Base-by-base conservation (phyloP, 2,113 vertebrate species). In the Dolichallabes microphthalmus region DNA sequence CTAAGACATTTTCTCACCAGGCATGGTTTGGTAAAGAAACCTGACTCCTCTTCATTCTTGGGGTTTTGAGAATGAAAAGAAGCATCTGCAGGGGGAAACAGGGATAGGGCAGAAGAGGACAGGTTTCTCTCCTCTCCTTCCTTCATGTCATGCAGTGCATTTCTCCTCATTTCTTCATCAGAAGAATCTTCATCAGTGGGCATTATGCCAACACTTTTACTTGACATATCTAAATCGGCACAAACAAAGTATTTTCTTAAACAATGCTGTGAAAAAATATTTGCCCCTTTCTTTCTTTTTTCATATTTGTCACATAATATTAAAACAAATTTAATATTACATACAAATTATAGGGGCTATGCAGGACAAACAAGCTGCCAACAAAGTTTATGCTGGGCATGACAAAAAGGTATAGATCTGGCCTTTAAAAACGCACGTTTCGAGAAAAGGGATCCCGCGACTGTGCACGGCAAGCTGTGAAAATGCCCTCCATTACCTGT, bases 161-260 rank as follows among this genome's bases (percentile, higher is more conserved):
- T 71, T 22, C 76, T 82, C 35, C 66, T 89, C 45, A 87, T 53
- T 64, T 92, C 92, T 82, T 93, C 92, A 10, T 91, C 91, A 68
- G 90, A 90, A 27, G 90, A 92, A 83, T 90, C 92, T 55, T 88
- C 89, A 77, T 90, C 91, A 58, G 69, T 60, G 66, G 76, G 68
- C 66, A 83, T 57, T 87, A 90, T 85, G 39, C 55, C 85, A n/a
- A 89, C 82, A 83, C 91, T 91, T 71, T 92, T 89, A 45, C 81
- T 88, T 81, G 91, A 93, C 86, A 91, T 91, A 69, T 94, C 89
- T 55, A 91, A 91, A 86, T 92, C 94, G 89, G 79, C 27, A 78
- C 45, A n/a, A 55, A 78, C n/a, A 35, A 45, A 45, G 45, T 7
- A 45, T 8, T 45, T 45, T 45, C 7, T 45, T 8, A 45, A 45